phyloP scores from a whole-genome alignment of 2,797 vertebrate species.

The Lithobates sylvaticus region DNA sequence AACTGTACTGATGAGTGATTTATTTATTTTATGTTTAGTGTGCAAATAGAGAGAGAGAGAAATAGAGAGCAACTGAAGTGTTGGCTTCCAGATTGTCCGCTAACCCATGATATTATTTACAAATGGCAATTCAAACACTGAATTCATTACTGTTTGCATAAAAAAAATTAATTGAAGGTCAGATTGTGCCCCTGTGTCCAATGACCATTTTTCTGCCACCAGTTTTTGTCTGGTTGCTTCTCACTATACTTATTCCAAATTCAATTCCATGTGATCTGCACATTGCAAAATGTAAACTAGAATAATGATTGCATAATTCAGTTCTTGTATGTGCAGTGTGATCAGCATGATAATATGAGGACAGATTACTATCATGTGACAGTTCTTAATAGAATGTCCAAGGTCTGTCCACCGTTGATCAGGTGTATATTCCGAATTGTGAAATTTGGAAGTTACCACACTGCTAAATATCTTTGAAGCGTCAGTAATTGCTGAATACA shows the following conservation, averaged over 20 bases:
- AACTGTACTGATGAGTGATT: too few relatives aligned
- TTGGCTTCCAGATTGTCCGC: not conserved
- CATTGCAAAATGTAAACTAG: conserved; percentile 2
- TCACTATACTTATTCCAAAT: not conserved
- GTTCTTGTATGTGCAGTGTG: not conserved
- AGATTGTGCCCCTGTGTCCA: not conserved
- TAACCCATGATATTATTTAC: too few relatives aligned
- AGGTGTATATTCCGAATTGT: not conserved
- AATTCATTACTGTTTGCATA: too few relatives aligned
- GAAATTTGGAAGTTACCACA: too few relatives aligned
- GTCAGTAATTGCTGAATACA: too few relatives aligned
- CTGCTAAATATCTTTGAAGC: too few relatives aligned
- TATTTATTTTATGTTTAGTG: too few relatives aligned
- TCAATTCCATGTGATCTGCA: not conserved
- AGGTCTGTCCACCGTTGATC: not conserved
- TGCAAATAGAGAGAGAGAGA: not conserved
- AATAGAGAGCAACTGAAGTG: not conserved
- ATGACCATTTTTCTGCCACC: not conserved
- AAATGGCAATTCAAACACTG: too few relatives aligned
- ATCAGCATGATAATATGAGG: not conserved
- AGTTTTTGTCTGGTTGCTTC: not conserved
- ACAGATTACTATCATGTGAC: not conserved
- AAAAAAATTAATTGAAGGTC: too few relatives aligned
- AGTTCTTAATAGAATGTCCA: not conserved
- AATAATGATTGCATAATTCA: not conserved